Conservation (phyloP, 2,797 vertebrate genomes). For the Podarcis lilfordi region DNA sequence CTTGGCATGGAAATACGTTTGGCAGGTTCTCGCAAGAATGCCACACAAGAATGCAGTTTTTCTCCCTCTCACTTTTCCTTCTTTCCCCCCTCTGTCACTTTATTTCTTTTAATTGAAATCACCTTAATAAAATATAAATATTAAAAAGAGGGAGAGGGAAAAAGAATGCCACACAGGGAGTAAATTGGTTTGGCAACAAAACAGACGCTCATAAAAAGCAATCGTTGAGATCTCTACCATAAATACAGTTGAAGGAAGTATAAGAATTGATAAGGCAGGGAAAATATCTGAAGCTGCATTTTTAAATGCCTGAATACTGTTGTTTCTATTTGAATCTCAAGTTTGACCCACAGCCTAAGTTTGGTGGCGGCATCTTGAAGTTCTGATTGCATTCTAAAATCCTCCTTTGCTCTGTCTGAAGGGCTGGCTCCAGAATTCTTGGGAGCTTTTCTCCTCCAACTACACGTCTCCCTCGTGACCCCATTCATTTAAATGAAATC, state of each 20-base stretch:
- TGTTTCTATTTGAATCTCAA: background rate
- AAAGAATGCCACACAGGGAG: slow-evolving; percentile 27
- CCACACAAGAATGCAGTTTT: slow-evolving; percentile 1
- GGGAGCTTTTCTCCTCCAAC: background rate
- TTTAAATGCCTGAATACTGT: background rate
- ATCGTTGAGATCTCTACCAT: background rate
- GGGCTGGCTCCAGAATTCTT: too few species aligned
- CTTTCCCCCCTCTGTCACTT: too few species aligned
- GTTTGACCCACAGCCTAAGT: background rate
- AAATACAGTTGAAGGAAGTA: background rate
- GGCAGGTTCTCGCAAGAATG: slow-evolving; percentile 29
- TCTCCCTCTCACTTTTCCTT: too few species aligned
- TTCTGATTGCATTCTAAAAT: slow-evolving; percentile 50
- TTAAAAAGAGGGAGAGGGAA: too few species aligned
- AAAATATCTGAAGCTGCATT: background rate
- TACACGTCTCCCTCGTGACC: too few species aligned
- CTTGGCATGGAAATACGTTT: slow-evolving; percentile 8
- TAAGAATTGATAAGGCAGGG: background rate
- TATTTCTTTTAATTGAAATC: too few species aligned
- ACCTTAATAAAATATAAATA: too few species aligned
- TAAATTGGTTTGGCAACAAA: slow-evolving; percentile 25
- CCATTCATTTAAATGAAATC: too few species aligned
- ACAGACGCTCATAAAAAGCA: background rate
- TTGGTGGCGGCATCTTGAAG: background rate
- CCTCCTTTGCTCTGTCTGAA: slow-evolving; percentile 37